phyloP scores from a whole-genome alignment of 2,797 vertebrate genomes.

The Acanthornis magna region DNA sequence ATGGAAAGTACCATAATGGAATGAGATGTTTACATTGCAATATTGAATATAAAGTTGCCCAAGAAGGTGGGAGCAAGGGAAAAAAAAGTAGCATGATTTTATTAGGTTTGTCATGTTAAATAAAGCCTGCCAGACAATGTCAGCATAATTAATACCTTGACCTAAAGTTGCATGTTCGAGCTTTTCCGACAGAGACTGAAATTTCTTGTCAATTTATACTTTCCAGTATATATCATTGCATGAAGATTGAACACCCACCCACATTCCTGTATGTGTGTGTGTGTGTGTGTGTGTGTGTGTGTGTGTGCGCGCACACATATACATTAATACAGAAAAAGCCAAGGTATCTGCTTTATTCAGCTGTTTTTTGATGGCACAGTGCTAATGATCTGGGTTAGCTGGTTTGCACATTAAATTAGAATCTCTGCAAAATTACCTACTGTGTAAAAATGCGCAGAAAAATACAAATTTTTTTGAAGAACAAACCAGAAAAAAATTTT shows the following conservation, averaged over 20 bases:
- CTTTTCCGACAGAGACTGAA: not conserved
- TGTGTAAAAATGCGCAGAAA: not conserved
- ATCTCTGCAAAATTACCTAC: not conserved
- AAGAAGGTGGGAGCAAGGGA: not conserved
- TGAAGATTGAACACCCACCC: not conserved
- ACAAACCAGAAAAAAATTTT: rapidly evolving
- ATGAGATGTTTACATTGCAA: not conserved
- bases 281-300: too few relatives aligned
- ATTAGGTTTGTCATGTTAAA: not conserved
- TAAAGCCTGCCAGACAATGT: not conserved
- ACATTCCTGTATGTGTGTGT: rapidly evolving
- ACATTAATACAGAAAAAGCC: not conserved
- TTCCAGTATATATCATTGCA: not conserved
- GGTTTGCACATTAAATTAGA: not conserved
- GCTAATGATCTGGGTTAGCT: not conserved
- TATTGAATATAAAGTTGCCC: not conserved
- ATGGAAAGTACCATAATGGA: not conserved
- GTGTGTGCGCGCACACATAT: too few relatives aligned
- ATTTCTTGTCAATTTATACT: not conserved
- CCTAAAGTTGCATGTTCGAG: not conserved
- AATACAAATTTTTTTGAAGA: not conserved
- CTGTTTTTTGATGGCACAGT: not conserved
- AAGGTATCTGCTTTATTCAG: not conserved
- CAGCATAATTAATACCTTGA: not conserved
- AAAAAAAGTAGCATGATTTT: not conserved